These are phyloP conservation scores for Venusia cambrica DNA, from an alignment of 2,888 invertebrate species.

Conservation along the genomic window DNA sequence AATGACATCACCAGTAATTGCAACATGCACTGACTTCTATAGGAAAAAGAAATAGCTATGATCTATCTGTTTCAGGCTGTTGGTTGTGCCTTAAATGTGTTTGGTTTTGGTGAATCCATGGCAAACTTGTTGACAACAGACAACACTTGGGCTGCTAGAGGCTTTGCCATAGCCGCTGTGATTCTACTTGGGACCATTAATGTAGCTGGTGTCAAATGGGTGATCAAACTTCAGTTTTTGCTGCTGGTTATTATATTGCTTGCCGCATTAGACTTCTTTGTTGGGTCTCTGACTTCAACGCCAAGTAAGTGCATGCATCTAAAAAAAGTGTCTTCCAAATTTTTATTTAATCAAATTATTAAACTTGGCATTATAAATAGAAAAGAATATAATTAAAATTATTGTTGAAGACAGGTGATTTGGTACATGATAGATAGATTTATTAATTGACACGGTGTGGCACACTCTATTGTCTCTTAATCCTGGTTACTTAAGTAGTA, in stretches of 20 bases:
- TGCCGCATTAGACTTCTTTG: slow-evolving; percentile 95
- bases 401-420: no score
- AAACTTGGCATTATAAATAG: no score
- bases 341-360: no score
- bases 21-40: no score
- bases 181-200: slow-evolving; percentile 94
- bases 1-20: neutral
- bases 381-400: no score
- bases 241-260: slow-evolving; percentile 91
- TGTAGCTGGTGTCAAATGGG: slow-evolving; percentile 98
- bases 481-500: no score
- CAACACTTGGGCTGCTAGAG: slow-evolving; percentile 90
- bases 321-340: no score
- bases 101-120: slow-evolving; percentile 98
- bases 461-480: no score
- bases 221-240: slow-evolving; percentile 95
- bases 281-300: slow-evolving; percentile 92
- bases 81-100: slow-evolving; percentile 96
- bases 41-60: no score
- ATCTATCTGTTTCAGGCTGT: slow-evolving; percentile 87
- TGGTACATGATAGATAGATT: no score
- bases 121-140: slow-evolving; percentile 89
- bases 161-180: slow-evolving; percentile 93
- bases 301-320: slow-evolving; percentile 86
- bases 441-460: no score